Conservation (phyloP, 2,888 invertebrate genomes). For the Rhopalosiphum nymphaeae region DNA sequence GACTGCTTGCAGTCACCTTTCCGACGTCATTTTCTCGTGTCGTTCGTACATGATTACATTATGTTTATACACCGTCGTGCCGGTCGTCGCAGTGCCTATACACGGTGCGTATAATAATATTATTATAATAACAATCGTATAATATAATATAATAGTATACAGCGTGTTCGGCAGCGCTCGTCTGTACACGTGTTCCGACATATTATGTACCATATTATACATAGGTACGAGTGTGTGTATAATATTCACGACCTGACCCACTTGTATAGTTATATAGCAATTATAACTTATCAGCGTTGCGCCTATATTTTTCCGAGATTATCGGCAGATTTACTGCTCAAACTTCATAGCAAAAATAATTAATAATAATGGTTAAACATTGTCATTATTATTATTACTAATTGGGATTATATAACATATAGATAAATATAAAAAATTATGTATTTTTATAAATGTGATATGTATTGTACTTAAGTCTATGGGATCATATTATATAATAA, state of each 20-base stretch:
- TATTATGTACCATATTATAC: not conserved
- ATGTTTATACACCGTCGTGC: constrained; percentile 11
- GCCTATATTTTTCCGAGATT: not conserved
- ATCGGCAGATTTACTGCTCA: not conserved
- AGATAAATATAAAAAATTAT: not conserved
- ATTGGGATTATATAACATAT: not conserved
- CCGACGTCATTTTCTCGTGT: constrained; percentile 18
- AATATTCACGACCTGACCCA: not conserved
- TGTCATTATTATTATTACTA: not conserved
- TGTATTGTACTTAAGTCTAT: not conserved
- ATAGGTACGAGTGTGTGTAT: not conserved
- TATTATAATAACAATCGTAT: constrained; percentile 2
- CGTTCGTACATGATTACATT: constrained; percentile 12
- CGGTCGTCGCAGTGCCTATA: not conserved
- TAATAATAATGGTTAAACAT: not conserved
- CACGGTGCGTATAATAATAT: not conserved
- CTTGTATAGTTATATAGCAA: not conserved
- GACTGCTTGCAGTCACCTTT: constrained; percentile 36
- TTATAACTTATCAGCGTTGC: not conserved
- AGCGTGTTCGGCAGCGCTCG: not conserved
- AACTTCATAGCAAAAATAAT: not conserved
- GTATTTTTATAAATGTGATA: not conserved
- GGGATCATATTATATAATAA: not conserved
- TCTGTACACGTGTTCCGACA: not conserved
- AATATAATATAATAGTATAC: not conserved